phyloP scores from a whole-genome alignment of 1,140 invertebrate genomes.

The Drosophila hydei region DNA sequence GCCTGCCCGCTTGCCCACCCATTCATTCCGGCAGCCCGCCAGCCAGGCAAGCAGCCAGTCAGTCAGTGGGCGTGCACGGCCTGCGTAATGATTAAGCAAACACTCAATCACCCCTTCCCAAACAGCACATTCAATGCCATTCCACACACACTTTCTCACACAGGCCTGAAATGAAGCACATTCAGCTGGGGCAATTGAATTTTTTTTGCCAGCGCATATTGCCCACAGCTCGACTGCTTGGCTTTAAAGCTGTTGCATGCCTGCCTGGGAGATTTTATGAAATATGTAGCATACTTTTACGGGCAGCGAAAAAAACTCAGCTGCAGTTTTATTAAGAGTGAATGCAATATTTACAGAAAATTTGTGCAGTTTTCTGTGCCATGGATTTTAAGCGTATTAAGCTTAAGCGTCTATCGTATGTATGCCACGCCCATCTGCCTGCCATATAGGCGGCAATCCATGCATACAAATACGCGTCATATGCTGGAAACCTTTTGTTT shows the following conservation, averaged over 20 bases:
- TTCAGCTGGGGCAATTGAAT: constrained; percentile 59
- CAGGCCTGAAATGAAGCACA: constrained; percentile 47
- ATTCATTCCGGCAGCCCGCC: neutral
- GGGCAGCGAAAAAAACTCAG: constrained; percentile 17
- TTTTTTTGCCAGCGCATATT: constrained; percentile 37
- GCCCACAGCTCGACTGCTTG: constrained; percentile 4
- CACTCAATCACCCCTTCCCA: constrained; percentile 28
- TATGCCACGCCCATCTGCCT: constrained; percentile 14
- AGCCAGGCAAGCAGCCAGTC: neutral
- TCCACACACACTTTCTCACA: constrained; percentile 20
- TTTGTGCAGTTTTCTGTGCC: constrained; percentile 28
- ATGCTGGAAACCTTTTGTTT: constrained; percentile 65
- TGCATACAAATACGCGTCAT: constrained; percentile 54
- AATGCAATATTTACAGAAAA: constrained; percentile 50
- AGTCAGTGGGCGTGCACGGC: constrained; percentile 27
- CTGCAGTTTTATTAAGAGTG: constrained; percentile 36
- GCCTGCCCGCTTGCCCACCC: neutral
- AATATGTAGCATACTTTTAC: constrained; percentile 50
- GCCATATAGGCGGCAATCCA: constrained; percentile 19
- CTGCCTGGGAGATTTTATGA: constrained; percentile 10
- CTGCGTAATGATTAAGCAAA: constrained; percentile 68
- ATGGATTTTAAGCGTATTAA: constrained; percentile 62
- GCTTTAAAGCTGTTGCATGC: constrained; percentile 24
- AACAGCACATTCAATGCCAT: constrained; percentile 8
- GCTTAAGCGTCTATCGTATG: constrained; percentile 36